Evolutionary conservation across 2,888 invertebrate genomes (phyloP), one percentile per base, ranked within the genome.

Genomic region (Cataglyphis livida): DNA sequence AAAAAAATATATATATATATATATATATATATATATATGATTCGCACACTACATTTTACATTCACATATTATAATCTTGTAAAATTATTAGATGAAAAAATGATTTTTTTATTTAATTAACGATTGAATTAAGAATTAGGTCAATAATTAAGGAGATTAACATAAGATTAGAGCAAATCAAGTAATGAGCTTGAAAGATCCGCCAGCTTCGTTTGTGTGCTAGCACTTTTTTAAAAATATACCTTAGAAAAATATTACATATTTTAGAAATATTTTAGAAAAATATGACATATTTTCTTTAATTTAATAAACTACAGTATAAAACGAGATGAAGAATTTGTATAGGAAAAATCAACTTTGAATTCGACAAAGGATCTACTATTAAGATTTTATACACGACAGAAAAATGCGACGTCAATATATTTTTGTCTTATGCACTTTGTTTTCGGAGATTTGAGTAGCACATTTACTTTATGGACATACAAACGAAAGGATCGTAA

Each of bases 401-500:
- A 38, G 10, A 75, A 51, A 28, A 21, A 35, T 35, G 57, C 54
- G 41, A 21, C 57, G 35, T 9, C 41, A 12, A 51, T 59, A 44
- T 25, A 70, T 70, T 70, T 59, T 71, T 54, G n/a, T 21, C 21
- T 54, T 38, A 35, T 32, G 38, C 18, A 10, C 15, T 35, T 75
- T 44, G 32, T 78, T 71, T 32, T 25, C 18, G 44, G 25, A 59
- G 32, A 44, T 44, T 71, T 35, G 78, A 71, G 57, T 21, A 70
- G 44, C 41, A 44, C 59, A 59, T 78, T 79, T 32, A 18, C 44
- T 71, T 79, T 79, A 79, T 73, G 35, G 78, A 79, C 73, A 6
- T 25, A 32, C 57, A 41, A 57, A 64, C 78, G 85, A 84, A 75
- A 74, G 44, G 83, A 85, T 89, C 89, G 87, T 88, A 88, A 88